Conservation (phyloP, 2,113 vertebrate genomes). For the Sander lucioperca region DNA sequence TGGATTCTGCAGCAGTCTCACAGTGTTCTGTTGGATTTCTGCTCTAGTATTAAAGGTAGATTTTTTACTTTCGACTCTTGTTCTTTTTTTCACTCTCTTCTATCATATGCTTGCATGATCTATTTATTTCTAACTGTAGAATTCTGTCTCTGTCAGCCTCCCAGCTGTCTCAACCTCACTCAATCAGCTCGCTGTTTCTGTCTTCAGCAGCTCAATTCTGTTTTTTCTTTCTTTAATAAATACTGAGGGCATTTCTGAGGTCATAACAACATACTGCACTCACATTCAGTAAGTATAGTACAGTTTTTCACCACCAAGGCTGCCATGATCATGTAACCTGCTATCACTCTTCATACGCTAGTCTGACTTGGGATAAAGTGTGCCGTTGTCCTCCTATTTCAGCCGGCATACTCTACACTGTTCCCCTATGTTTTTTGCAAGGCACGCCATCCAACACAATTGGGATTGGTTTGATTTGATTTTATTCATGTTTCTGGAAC, state of each 20-base stretch:
- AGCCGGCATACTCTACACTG: no score
- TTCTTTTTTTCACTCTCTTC: background rate
- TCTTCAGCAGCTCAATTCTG: background rate
- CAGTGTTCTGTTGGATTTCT: background rate
- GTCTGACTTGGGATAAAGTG: no score
- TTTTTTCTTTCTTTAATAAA: background rate
- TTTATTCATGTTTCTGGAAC: no score
- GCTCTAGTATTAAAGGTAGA: background rate
- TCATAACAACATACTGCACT: background rate
- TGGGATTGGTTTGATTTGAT: no score
- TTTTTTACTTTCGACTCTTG: background rate
- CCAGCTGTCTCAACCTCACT: background rate
- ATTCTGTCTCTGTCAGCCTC: constrained; percentile 14
- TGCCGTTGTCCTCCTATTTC: no score
- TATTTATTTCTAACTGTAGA: constrained; percentile 8
- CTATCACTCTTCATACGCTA: background rate
- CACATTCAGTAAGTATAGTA: background rate
- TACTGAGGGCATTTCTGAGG: background rate
- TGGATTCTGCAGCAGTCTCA: background rate
- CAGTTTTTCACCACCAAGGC: background rate
- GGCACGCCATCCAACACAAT: no score
- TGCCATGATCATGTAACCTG: background rate
- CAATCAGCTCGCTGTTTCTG: background rate
- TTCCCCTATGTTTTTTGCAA: no score
- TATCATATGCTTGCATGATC: background rate